Base-by-base conservation (phyloP, 37 sponge, comb jelly and placozoan genomes). In the Aphrocallistes beatrix region DNA sequence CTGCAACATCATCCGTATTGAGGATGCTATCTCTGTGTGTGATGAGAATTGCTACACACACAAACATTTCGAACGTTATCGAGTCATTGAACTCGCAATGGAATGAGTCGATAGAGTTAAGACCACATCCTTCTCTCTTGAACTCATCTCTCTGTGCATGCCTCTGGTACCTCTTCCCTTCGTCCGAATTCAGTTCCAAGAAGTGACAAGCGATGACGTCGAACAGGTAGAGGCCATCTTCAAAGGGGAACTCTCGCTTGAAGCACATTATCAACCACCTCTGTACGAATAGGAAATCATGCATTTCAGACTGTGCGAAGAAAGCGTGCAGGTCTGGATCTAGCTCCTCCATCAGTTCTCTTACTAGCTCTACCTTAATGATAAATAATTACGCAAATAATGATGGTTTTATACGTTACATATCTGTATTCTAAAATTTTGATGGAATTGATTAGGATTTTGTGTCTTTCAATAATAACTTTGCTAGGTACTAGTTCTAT, bases 241-340 rank as follows among this genome's bases (percentile, higher is more conserved):
- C 87, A 16, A 92, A 84, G 13, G 40, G 0, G 81, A 95, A 93
- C 82, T 95, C 96, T 0, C 96, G 83, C 83, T 95, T 95, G 88
- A 95, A 95, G 50, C 84, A 86, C 38, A 95, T 45, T 23, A 95
- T 50, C 23, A 95, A 81, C 96, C 96, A 95, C 50, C 95, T 92
- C 86, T 94, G 95, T 81, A 93, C 92, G 82, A 94, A 94, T 39
- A 94, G 87, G 83, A 89, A 91, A 82, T 94, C 90, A 0, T 37
- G 45, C 45, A 93, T 88, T 37, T 89, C 93, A n/a, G 90, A 87
- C 0, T 47, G 51, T 39, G 83, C 83, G 50, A 94, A 86, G 88
- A 91, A 92, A 51, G 83, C 32, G 84, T 83, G 81, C 48, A 94
- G 83, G 0, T 84, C 87, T 36, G 45, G 21, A 75, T 94, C 93